Percentiles rank a stretch among this genome's conserved stretches.
Conservation (phyloP, 2,888 invertebrate genomes). For the Caradrina clavipalpis region DNA sequence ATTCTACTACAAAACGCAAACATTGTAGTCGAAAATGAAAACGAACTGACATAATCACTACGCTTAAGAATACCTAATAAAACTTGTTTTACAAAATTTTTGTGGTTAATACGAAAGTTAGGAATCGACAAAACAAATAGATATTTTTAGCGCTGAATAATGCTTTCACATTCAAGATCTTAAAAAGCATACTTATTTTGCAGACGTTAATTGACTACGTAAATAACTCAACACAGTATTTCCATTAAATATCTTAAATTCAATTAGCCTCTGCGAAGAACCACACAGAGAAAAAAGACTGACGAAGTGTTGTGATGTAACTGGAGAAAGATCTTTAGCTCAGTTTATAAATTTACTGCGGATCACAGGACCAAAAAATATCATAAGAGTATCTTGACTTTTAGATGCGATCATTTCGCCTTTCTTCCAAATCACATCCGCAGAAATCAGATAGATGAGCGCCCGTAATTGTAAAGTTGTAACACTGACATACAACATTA, state of each 20-base stretch:
- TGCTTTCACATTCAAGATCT: constrained; percentile 35
- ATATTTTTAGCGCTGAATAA: background rate
- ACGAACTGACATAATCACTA: background rate
- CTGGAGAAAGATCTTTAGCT: background rate
- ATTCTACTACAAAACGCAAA: background rate
- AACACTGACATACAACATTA: background rate
- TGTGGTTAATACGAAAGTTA: background rate
- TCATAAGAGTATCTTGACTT: background rate
- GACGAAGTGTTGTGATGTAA: background rate
- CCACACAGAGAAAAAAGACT: background rate
- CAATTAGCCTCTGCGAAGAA: constrained; percentile 9
- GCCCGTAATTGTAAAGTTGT: background rate
- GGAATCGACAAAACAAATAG: constrained; percentile 40
- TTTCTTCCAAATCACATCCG: background rate
- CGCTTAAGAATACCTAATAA: constrained; percentile 4
- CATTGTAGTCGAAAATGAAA: background rate
- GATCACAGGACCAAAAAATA: background rate
- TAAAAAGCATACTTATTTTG: constrained; percentile 2
- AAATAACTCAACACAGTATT: constrained; percentile 38
- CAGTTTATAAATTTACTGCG: background rate
- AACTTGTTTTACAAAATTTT: background rate
- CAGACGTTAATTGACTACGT: constrained; percentile 25
- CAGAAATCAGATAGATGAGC: background rate
- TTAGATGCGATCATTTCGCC: background rate
- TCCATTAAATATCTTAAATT: constrained; percentile 36